Conservation (phyloP, 2,888 invertebrate genomes). For the Aphidius colemani region DNA sequence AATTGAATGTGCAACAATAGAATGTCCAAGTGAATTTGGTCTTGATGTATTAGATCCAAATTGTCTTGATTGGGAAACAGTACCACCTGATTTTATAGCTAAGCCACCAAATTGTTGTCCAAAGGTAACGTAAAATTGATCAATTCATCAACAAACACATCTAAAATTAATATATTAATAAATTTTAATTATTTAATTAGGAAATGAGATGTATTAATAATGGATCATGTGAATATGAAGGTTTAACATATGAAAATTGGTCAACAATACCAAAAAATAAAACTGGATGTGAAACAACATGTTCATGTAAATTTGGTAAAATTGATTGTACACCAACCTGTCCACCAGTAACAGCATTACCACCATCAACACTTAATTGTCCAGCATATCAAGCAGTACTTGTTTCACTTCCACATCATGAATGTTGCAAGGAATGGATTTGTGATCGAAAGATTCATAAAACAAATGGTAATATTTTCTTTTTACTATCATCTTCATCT, state of each 20-base stretch:
- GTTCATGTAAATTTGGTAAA: constrained; percentile 86
- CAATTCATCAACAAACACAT: not conserved
- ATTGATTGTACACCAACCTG: constrained; percentile 84
- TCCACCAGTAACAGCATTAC: constrained; percentile 75
- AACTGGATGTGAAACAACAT: constrained; percentile 83
- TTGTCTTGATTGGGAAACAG: constrained; percentile 85
- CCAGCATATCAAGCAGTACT: constrained; percentile 71
- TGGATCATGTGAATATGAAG: constrained; percentile 79
- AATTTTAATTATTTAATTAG: constrained; percentile 54
- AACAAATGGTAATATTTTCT: constrained; percentile 35
- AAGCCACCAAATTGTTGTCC: constrained; percentile 82
- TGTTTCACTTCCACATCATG: constrained; percentile 72
- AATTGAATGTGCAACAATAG: constrained; percentile 76
- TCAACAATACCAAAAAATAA: constrained; percentile 78
- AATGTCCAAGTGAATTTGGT: constrained; percentile 84
- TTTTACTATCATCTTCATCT: not conserved
- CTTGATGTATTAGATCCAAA: constrained; percentile 83
- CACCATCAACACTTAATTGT: constrained; percentile 77
- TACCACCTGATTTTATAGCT: constrained; percentile 72
- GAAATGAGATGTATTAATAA: constrained; percentile 79
- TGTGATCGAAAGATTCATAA: constrained; percentile 48
- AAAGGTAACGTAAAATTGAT: constrained; percentile 41
- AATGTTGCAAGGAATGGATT: constrained; percentile 84
- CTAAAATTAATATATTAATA: not conserved
- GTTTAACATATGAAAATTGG: constrained; percentile 71